Evolutionary conservation across 1,140 invertebrate genomes (phyloP).

Genomic region (Glossosoma conforme): DNA sequence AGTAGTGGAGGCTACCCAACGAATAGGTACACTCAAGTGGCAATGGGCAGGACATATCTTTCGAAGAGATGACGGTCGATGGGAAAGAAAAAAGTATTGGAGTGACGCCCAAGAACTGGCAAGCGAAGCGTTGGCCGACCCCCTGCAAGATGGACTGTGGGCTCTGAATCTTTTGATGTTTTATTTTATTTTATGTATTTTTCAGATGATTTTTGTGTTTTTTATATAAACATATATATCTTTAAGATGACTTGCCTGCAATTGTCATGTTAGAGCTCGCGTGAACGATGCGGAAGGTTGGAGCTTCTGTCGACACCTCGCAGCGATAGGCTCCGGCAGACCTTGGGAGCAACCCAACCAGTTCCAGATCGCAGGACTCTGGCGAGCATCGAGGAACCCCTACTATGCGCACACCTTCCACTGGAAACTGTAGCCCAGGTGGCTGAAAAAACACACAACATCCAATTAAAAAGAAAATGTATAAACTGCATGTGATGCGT

Average conservation of each 20-base stretch:
- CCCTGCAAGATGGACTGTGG: too few species aligned
- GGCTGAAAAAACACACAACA: conserved; percentile 24
- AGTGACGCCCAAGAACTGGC: too few species aligned
- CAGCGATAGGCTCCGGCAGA: conserved; percentile 35
- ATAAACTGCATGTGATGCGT: too few species aligned
- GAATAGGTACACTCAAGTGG: too few species aligned
- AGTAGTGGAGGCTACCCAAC: too few species aligned
- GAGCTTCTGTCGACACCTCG: conserved; percentile 39
- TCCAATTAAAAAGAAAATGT: too few species aligned
- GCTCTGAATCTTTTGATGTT: not conserved
- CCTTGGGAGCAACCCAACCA: conserved; percentile 5
- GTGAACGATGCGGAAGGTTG: conserved; percentile 32
- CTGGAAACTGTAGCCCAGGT: conserved; percentile 19
- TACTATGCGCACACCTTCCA: conserved; percentile 13
- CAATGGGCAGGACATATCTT: too few species aligned
- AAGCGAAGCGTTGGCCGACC: too few species aligned
- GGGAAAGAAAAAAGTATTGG: too few species aligned
- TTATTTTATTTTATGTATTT: not conserved
- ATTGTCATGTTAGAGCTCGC: conserved; percentile 26
- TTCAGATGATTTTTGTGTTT: not conserved
- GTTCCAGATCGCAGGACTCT: conserved; percentile 21
- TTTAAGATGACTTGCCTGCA: conserved; percentile 26
- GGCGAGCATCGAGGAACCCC: conserved; percentile 14
- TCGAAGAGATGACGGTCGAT: too few species aligned
- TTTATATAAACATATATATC: not conserved